These are phyloP conservation scores for Cydia fagiglandana DNA, from an alignment of 1,140 invertebrate genomes.

Conservation along the genomic window DNA sequence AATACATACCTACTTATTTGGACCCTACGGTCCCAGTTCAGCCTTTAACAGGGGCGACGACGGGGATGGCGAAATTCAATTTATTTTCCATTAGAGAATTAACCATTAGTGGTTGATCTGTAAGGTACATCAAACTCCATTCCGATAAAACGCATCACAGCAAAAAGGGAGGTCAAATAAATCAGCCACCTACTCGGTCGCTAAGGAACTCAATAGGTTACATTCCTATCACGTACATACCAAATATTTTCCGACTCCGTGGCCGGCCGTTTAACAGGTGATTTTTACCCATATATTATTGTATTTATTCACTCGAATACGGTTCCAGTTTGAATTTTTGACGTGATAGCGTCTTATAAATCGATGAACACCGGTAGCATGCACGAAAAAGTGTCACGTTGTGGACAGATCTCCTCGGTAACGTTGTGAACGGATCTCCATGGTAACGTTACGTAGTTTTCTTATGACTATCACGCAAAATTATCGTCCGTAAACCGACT, in stretches of 20 bases:
- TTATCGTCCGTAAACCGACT: too few species aligned
- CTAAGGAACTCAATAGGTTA: background rate
- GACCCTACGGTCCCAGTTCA: too few species aligned
- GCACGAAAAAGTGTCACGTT: too few species aligned
- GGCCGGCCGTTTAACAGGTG: constrained; percentile 37
- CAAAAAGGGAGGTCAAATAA: constrained; percentile 23
- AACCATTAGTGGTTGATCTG: constrained; percentile 30
- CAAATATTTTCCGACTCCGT: constrained; percentile 41
- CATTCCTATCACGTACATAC: constrained; percentile 37
- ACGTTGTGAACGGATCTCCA: too few species aligned
- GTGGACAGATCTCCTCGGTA: too few species aligned
- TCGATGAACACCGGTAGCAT: too few species aligned
- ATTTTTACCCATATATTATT: constrained; percentile 32
- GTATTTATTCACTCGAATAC: constrained; percentile 33
- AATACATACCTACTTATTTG: too few species aligned
- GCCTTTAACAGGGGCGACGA: too few species aligned
- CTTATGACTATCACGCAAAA: too few species aligned
- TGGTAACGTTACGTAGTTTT: too few species aligned
- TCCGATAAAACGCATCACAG: constrained; percentile 9
- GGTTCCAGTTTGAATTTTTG: background rate
- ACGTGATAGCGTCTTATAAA: too few species aligned
- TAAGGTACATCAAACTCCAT: constrained; percentile 20
- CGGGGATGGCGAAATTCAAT: constrained; percentile 23
- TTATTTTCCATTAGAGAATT: constrained; percentile 31
- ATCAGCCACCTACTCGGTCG: background rate